Conservation (phyloP, 2,888 invertebrate species). For the Machimus rusticus region DNA sequence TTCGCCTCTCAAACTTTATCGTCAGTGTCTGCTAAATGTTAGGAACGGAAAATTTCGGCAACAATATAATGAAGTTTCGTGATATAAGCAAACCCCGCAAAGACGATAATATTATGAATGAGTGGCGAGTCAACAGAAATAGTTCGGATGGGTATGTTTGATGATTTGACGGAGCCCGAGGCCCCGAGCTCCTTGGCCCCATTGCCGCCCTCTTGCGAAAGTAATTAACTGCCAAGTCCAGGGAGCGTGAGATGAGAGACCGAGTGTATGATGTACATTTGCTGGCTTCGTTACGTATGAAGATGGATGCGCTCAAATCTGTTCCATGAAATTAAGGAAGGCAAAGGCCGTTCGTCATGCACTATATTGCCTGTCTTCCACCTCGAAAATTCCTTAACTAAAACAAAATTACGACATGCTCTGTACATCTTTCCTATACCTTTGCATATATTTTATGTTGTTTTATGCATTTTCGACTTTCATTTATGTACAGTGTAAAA, state of each 20-base stretch:
- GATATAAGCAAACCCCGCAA: neutral
- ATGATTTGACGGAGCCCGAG: neutral
- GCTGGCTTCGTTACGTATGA: neutral
- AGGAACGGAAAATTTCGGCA: neutral
- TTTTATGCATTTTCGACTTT: neutral
- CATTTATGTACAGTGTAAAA: neutral
- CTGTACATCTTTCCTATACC: neutral
- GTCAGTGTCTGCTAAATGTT: neutral
- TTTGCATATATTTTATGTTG: neutral
- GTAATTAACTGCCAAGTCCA: neutral
- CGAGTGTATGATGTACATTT: neutral
- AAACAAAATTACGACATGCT: neutral
- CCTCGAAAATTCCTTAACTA: neutral
- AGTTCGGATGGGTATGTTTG: neutral
- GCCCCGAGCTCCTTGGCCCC: neutral
- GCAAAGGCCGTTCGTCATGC: neutral
- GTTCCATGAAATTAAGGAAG: neutral
- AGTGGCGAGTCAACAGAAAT: neutral
- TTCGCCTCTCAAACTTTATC: neutral
- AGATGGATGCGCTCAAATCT: neutral
- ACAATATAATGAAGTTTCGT: neutral
- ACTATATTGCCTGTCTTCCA: neutral
- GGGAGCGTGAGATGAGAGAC: neutral
- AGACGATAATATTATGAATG: neutral
- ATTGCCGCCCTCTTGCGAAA: neutral